phyloP scores from a whole-genome alignment of 2,113 vertebrate genomes.

The Chrysemys picta region DNA sequence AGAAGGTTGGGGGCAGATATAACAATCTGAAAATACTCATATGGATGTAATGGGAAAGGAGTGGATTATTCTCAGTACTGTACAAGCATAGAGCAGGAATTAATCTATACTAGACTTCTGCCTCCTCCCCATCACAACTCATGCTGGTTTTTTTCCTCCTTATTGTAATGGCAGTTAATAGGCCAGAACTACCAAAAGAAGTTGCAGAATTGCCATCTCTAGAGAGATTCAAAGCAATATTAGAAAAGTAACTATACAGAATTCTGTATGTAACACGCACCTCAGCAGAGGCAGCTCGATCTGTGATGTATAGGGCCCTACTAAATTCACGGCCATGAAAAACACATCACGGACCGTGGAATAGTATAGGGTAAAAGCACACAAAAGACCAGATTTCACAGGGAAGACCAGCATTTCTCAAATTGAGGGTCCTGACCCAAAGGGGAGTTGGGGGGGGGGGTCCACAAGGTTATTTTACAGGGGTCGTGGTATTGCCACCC shows the following conservation, averaged over 20 bases:
- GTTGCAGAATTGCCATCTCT: neutral
- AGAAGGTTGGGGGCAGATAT: constrained; percentile 18
- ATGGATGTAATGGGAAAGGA: neutral
- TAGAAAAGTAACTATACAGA: neutral
- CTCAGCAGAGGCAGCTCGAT: no score
- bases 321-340: no score
- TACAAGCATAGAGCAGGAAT: neutral
- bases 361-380: no score
- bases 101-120: neutral
- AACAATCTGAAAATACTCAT: neutral
- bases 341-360: no score
- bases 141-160: neutral
- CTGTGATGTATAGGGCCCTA: no score
- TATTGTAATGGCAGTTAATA: neutral
- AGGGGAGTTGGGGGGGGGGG: no score
- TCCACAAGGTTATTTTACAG: no score
- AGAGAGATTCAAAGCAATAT: neutral
- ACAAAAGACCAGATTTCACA: no score
- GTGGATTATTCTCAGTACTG: neutral
- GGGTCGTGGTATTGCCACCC: no score
- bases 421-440: no score
- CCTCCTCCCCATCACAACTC: neutral
- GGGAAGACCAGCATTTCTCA: no score
- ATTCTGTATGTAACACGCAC: no score
- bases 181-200: neutral